A percentile compares a stretch with the other conserved stretches of the same genome.
These are phyloP conservation scores for Callimorpha dominula DNA, from an alignment of 2,888 invertebrate genomes.

Conservation along the genomic window DNA sequence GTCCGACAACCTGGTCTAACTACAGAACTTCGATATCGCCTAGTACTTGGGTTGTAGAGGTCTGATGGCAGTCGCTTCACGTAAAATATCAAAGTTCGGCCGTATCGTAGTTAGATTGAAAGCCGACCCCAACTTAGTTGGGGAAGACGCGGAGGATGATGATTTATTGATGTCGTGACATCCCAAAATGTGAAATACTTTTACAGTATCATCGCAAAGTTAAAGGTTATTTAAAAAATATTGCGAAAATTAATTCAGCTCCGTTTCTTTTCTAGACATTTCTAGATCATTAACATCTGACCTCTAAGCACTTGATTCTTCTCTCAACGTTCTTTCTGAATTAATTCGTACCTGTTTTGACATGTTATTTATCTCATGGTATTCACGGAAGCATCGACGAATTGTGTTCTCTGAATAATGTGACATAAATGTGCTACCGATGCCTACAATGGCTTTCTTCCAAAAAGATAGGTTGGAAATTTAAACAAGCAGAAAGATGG, in stretches of 20 bases:
- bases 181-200: background rate
- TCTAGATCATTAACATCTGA: background rate
- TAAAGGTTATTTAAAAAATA: background rate
- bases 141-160: too few relatives aligned
- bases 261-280: background rate
- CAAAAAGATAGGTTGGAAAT: background rate
- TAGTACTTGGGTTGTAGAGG: too few relatives aligned
- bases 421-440: conserved; percentile 26
- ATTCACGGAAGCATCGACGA: conserved; percentile 22
- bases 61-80: too few relatives aligned
- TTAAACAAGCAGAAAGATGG: background rate
- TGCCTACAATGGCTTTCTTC: conserved; percentile 14
- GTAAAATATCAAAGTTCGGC: too few relatives aligned
- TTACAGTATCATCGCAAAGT: background rate
- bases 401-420: conserved; percentile 17
- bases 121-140: too few relatives aligned
- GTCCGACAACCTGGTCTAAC: too few relatives aligned
- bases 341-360: too few relatives aligned
- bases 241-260: background rate
- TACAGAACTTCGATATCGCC: too few relatives aligned
- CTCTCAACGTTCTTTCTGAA: background rate
- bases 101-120: too few relatives aligned
- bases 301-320: background rate
- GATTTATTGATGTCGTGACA: background rate
- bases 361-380: conserved; percentile 1